Base-by-base conservation (phyloP, 2,888 invertebrate genomes). In the Nemotelus pantherinus region DNA sequence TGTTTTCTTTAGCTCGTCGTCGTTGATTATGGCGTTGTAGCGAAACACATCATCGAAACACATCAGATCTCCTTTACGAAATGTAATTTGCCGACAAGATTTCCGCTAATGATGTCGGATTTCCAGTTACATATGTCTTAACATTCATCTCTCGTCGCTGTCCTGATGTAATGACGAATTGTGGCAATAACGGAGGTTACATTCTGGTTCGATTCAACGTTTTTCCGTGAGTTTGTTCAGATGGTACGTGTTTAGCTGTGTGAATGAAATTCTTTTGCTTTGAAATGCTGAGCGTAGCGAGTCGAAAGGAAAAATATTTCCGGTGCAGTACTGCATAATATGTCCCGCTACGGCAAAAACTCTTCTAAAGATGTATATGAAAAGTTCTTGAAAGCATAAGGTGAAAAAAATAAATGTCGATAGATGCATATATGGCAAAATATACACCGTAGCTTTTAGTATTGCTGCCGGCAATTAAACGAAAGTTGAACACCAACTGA, bases 71-170 rank as follows among this genome's bases (percentile, higher is more conserved):
- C 48, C 60, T 74, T 68, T 39, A 58, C 57, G 48, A 63, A 60
- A 60, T 74, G 63, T 48, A 74, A 74, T 74, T 70, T 74, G 74
- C 74, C 74, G 74, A 63, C 60, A 63, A 74, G 74, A 74, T 74
- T 72, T 74, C 74, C 74, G 60, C 74, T 74, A 74, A 74, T 74
- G 74, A 74, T 74, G 74, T 74, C 63, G 63, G 74, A 74, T 74
- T 63, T 74, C 48, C 60, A 74, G 63, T 44, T 63, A 74, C 74
- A 74, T 60, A 63, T 74, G 74, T 74, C 74, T 74, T 60, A 74
- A 74, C 74, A 60, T 74, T 74, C 63, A 63, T 74, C 63, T 63
- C 63, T 60, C 47, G 53, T 50, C 53, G 43, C 25, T 4, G 41
- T 9, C 10, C 43, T 72, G 74, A 63, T 60, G 74, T 50, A 74